Conservation (phyloP, 2,113 vertebrate species). For the Podarcis muralis region DNA sequence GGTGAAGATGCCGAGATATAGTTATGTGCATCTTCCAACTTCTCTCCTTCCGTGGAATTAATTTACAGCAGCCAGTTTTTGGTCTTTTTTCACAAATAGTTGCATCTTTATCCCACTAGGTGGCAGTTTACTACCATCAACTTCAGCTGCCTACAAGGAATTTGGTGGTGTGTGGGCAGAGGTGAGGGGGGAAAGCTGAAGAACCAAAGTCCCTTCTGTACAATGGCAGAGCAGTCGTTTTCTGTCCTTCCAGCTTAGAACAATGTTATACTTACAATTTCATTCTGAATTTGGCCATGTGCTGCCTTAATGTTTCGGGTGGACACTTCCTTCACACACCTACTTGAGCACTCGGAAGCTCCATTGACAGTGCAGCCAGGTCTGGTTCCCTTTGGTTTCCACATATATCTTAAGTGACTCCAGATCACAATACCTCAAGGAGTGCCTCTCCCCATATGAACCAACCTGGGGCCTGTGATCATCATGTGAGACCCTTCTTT, state of each 20-base stretch:
- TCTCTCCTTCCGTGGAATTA: not conserved
- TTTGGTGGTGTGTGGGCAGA: not conserved
- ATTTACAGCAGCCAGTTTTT: not conserved
- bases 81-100: not conserved
- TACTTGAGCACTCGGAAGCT: too few relatives aligned
- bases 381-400: too few relatives aligned
- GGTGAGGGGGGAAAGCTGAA: not conserved
- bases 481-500: too few relatives aligned
- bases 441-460: too few relatives aligned
- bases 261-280: not conserved
- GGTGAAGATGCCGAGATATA: not conserved
- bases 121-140: slow-evolving; percentile 4
- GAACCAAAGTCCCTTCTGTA: not conserved
- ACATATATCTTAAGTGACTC: too few relatives aligned
- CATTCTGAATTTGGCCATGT: not conserved
- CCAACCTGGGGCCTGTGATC: too few relatives aligned
- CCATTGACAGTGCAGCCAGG: too few relatives aligned
- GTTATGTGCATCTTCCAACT: not conserved
- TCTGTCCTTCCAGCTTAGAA: not conserved
- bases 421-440: too few relatives aligned
- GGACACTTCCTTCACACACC: too few relatives aligned
- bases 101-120: slow-evolving; percentile 5
- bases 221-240: not conserved
- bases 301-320: not conserved
- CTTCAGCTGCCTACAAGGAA: not conserved